Evolutionary conservation across 1,140 invertebrate genomes (phyloP).

Genomic region (Drosophila pachea): DNA sequence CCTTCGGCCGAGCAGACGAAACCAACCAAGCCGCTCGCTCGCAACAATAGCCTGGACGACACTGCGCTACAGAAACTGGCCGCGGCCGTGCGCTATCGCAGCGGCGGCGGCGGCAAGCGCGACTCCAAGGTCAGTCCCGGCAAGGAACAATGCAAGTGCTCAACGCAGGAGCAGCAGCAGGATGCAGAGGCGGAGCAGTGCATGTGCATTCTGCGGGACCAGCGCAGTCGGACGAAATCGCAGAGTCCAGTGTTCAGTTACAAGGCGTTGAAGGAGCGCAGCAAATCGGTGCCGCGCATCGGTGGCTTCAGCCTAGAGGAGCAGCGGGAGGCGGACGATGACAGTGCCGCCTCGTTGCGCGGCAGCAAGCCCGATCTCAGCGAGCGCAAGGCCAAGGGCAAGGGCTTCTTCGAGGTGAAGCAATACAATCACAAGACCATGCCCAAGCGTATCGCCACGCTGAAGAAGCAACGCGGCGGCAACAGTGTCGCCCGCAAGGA

Average conservation of each 20-base stretch:
- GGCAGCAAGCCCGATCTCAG: slow-evolving; percentile 67
- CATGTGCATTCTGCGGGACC: slow-evolving; percentile 49
- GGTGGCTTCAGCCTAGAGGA: slow-evolving; percentile 59
- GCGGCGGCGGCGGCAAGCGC: slow-evolving; percentile 24
- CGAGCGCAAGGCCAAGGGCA: slow-evolving; percentile 64
- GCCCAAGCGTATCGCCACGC: slow-evolving; percentile 83
- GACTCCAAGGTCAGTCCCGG: slow-evolving; percentile 30
- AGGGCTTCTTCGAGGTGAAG: slow-evolving; percentile 80
- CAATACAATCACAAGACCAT: slow-evolving; percentile 84
- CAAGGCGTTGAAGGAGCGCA: slow-evolving; percentile 74
- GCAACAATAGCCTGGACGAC: slow-evolving; percentile 71
- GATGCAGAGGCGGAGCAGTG: slow-evolving; percentile 30
- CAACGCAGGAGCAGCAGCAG: slow-evolving; percentile 1
- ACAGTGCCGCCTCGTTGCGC: slow-evolving; percentile 55
- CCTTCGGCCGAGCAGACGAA: slow-evolving; percentile 27
- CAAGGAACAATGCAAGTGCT: slow-evolving; percentile 55
- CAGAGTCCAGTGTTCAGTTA: slow-evolving; percentile 67
- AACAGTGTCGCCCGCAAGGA: slow-evolving; percentile 80
- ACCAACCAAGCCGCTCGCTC: slow-evolving; percentile 43
- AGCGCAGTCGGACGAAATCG: slow-evolving; percentile 60
- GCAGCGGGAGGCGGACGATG: slow-evolving; percentile 52
- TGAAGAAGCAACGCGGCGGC: slow-evolving; percentile 83
- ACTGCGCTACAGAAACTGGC: slow-evolving; percentile 66
- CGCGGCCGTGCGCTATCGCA: slow-evolving; percentile 60
- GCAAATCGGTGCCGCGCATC: slow-evolving; percentile 75